phyloP scores from a whole-genome alignment of 2,113 vertebrate genomes.

The Sus scrofa region T2T-Sscrofa CM000823.6:8335501-8336000 shows the following conservation, averaged over 20 bases:
- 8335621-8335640: not conserved
- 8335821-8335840: not conserved
- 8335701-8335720: not conserved
- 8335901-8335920: not conserved
- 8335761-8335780: not conserved
- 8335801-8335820: not conserved
- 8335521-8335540: fast-evolving
- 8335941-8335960: not conserved
- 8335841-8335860: not conserved
- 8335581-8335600: fast-evolving
- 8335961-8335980: not conserved
- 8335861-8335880: not conserved
- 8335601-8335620: not conserved
- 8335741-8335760: not conserved
- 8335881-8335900: not conserved
- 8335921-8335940: not conserved
- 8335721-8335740: not conserved
- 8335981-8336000: no score
- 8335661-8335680: not conserved
- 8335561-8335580: not conserved
- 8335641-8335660: not conserved
- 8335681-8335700: not conserved
- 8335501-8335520: not conserved
- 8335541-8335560: fast-evolving
- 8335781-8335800: not conserved